Evolutionary conservation across 2,888 invertebrate species (phyloP), one percentile per base, ranked within the genome.

Genomic region (Danaus chrysippus): DNA sequence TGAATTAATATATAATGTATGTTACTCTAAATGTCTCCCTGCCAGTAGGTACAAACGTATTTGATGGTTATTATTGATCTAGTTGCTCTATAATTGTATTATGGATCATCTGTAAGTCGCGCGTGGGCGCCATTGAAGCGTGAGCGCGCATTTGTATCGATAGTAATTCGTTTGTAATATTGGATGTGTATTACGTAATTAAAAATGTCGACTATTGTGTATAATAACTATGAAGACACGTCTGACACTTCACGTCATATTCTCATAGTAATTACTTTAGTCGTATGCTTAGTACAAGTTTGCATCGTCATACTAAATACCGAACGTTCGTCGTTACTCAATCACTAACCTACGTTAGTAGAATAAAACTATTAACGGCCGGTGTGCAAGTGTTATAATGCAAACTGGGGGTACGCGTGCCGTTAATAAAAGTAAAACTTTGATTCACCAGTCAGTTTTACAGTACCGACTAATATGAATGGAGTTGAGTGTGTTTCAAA

Each of bases 71-170:
- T 42, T 42, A 42, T 44, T 56, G 42, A 57, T 57, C 61, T 53
- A 46, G 71, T 76, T 83, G 74, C 79, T 88, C 87, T 87, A 84
- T 86, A 84, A 85, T 87, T 86, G 85, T 88, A 85, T 87, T 84
- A 87, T 87, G 87, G 85, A 87, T 87, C 82, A 85, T 86, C 83
- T 79, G 86, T 81, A 79, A 70, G 75, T 68, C 70, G 83, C 76
- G 85, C 90, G 89, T 89, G 90, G 90, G 89, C 90, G 90, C 89
- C 90, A 80, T 78, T 74, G 80, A 77, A 78, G 82, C 87, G 89
- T 88, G 89, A 82, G 79, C 78, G 73, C 79, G 89, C 87, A 88
- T 87, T 81, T 74, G 81, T 83, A 86, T 88, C 75, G 84, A 83
- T 83, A 71, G 69, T 84, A 85, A 88, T 84, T 84, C 81, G 83